These are phyloP conservation scores for Nixonia krombeini DNA, from an alignment of 1,140 invertebrate species.

Conservation along the genomic window DNA sequence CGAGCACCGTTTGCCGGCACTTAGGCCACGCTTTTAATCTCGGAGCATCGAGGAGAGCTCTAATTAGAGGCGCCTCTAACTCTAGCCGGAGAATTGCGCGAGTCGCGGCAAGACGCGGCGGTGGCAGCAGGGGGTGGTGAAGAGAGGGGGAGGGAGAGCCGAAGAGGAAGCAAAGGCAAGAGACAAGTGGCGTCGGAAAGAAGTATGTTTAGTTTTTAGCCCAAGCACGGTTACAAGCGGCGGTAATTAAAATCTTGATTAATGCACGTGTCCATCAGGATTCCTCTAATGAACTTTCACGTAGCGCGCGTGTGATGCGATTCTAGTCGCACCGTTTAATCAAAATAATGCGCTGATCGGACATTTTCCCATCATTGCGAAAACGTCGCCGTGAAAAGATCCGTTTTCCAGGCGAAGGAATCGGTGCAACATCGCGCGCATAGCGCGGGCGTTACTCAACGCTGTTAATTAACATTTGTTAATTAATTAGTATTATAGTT, in stretches of 20 bases:
- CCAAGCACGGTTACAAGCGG: slow-evolving; percentile 60
- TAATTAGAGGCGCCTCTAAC: slow-evolving; percentile 61
- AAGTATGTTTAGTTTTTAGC: slow-evolving; percentile 68
- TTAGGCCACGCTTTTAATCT: slow-evolving; percentile 68
- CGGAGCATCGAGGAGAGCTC: slow-evolving; percentile 61
- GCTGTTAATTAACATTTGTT: too few relatives aligned
- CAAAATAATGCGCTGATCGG: too few relatives aligned
- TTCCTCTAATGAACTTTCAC: slow-evolving; percentile 47
- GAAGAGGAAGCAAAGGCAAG: slow-evolving; percentile 5
- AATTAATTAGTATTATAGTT: too few relatives aligned
- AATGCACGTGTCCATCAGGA: slow-evolving; percentile 68
- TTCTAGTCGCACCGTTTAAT: too few relatives aligned
- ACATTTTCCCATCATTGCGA: too few relatives aligned
- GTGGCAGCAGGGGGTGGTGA: too few relatives aligned
- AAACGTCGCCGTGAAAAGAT: too few relatives aligned
- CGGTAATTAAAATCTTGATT: slow-evolving; percentile 71
- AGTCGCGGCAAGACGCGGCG: too few relatives aligned
- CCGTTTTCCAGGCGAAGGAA: too few relatives aligned
- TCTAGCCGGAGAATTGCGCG: slow-evolving; percentile 42
- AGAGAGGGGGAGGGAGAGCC: slow-evolving; percentile 29
- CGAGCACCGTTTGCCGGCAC: slow-evolving; percentile 54
- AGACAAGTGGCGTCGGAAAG: slow-evolving; percentile 17
- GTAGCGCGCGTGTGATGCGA: slow-evolving; percentile 9
- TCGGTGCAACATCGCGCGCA: too few relatives aligned
- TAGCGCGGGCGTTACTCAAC: too few relatives aligned